Evolutionary conservation across 2,888 invertebrate genomes (phyloP), one percentile per base, ranked within the genome.

Genomic region (Agonopterix alstromeriana): DNA sequence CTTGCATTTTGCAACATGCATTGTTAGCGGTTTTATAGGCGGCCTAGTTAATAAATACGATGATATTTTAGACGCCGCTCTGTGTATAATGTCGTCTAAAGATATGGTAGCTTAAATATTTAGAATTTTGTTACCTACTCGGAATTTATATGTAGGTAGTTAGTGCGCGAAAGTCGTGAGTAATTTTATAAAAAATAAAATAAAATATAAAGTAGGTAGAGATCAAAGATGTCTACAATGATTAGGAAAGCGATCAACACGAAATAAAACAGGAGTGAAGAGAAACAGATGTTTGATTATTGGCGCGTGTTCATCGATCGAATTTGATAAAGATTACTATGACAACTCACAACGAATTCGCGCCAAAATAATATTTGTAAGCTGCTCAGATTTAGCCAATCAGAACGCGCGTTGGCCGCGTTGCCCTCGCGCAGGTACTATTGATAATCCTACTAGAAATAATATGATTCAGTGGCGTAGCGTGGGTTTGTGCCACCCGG

Each of bases 1-100:
- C 58, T 68, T 78, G 75, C 74, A 77, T 73, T 77, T 79, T 72
- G 75, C 67, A 80, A 80, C 63, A 58, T 65, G 71, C 71, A 78
- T 79, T 76, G 75, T 77, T 69, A 67, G 63, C 62, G 45, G 56
- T 70, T 42, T 38, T 42, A 53, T 63, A 60, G 53, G 46, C 47
- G 65, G 61, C 65, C 71, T 63, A 70, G 53, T 61, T 70, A 54
- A 50, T 52, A 49, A 38, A 38, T 38, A 38, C 12, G 11, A 42
- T 42, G 42, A 11, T 27, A 27, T 27, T 27, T 27, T 27, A 27
- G 7, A 7, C 27, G 27, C 7, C 27, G 27, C 27, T 1, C 14
- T 27, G 5, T 5, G 27, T 27, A 27, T 5, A 17, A n/a, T 36
- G n/a, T 36, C n/a, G 1, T 36, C n/a, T n/a, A n/a, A n/a, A 36